Conservation (phyloP, 1,140 invertebrate genomes). For the Drosophila burlai region DNA sequence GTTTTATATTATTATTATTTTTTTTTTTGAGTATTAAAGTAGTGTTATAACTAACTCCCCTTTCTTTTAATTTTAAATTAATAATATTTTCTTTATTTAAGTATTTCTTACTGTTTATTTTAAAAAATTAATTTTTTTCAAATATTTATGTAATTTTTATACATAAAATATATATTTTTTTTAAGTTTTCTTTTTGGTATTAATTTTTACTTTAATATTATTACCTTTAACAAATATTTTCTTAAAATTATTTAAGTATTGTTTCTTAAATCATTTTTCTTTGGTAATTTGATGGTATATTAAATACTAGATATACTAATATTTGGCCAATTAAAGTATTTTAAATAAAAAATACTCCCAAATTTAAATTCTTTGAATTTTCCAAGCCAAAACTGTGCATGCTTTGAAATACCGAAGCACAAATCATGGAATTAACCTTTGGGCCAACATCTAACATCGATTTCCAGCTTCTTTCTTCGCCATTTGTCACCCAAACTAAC, state of each 20-base stretch:
- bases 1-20: neutral
- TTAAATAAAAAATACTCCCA: neutral
- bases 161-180: no score
- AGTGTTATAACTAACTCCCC: no score
- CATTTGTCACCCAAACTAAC: slow-evolving; percentile 37
- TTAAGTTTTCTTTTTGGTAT: neutral
- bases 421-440: slow-evolving; percentile 16
- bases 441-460: slow-evolving; percentile 25
- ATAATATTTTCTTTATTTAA: neutral
- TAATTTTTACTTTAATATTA: neutral
- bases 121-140: no score
- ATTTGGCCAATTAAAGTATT: neutral
- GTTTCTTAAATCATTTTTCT: neutral
- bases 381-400: slow-evolving; percentile 12
- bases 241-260: neutral
- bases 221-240: neutral
- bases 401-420: slow-evolving; percentile 2
- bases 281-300: neutral
- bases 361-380: neutral
- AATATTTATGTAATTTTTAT: no score
- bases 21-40: neutral
- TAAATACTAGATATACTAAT: neutral
- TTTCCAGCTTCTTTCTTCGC: slow-evolving; percentile 46
- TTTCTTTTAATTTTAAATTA: no score
- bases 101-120: no score